A percentile compares a stretch with the other conserved stretches of the same genome.
These are phyloP conservation scores for Dinoponera quadriceps DNA, from an alignment of 1,140 invertebrate genomes.

Conservation along the genomic window DNA sequence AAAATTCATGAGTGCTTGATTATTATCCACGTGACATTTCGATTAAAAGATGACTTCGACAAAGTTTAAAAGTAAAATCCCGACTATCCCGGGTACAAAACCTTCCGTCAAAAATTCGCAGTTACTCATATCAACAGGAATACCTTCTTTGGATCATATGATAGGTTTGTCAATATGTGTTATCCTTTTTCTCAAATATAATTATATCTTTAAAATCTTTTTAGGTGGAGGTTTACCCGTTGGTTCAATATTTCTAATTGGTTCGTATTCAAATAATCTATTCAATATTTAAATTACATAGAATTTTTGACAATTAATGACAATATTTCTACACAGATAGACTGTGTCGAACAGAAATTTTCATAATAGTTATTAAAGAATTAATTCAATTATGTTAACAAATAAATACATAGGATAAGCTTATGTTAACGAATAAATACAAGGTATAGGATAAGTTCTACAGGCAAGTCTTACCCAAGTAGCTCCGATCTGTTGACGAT, in stretches of 20 bases:
- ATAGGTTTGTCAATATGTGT: conserved; percentile 84
- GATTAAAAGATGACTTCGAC: conserved; percentile 53
- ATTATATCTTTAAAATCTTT: conserved; percentile 76
- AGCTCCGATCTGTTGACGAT: no score
- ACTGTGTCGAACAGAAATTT: no score
- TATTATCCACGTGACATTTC: not conserved
- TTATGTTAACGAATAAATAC: no score
- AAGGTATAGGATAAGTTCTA: no score
- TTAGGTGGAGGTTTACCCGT: conserved; percentile 88
- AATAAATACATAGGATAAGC: no score
- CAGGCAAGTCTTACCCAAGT: no score
- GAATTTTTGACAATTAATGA: no score
- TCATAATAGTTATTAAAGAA: no score
- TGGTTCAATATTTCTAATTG: conserved; percentile 87
- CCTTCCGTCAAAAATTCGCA: conserved; percentile 89
- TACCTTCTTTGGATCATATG: conserved; percentile 90
- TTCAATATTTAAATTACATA: not conserved
- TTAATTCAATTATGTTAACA: no score
- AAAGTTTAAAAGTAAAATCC: conserved; percentile 71
- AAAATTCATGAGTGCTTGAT: not conserved
- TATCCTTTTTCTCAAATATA: conserved; percentile 43
- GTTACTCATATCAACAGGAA: conserved; percentile 89
- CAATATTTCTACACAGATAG: no score
- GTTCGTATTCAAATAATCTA: conserved; percentile 72
- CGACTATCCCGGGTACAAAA: conserved; percentile 87